Base-by-base conservation (phyloP, 2,113 vertebrate genomes). In the Gymnarchus niloticus region DNA sequence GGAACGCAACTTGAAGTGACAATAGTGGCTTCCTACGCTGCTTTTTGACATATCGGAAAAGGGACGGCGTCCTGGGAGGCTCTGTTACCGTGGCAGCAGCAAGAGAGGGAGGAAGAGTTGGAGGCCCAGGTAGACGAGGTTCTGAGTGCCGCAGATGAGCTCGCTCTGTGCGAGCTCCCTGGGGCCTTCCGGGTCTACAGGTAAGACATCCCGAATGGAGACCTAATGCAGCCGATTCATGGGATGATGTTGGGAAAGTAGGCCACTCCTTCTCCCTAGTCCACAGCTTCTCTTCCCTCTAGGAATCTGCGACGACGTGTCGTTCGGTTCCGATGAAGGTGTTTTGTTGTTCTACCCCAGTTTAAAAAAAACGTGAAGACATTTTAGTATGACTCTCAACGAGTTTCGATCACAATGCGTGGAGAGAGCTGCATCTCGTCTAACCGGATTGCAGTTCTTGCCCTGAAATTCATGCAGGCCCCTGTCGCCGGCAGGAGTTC, bases 111-210 rank as follows among this genome's bases (percentile, higher is more conserved):
- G 87, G 91, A 91, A 69, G 88, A 85, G 84, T 80, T 95, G 61
- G 90, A 88, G 69, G 90, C 88, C 44, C 88, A 83, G 57, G 91
- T 88, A 78, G 91, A 94, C 52, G 85, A 91, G 49, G 93, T 92
- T 56, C 86, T 94, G 86, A 88, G 89, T 80, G 88, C 86, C 73
- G 88, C 78, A 85, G 92, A 94, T 84, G 48, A 91, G 88, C 61
- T 94, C 7, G 14, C 57, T 83, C 83, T 95, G 86, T 92, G 92
- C 61, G 87, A 90, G 49, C 83, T 95, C 56, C 94, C 95, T 0
- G 94, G 95, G 81, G 94, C 92, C 6, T 92, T 95, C 77, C 91
- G 81, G 80, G 89, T 90, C 28, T 95, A 94, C 92, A 94, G 92
- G 95, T 88, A 80, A 19, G 56, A n/a, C 37, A 33, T 5, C 56